phyloP scores from a whole-genome alignment of 1,140 invertebrate species.

The Planococcus citri region DNA sequence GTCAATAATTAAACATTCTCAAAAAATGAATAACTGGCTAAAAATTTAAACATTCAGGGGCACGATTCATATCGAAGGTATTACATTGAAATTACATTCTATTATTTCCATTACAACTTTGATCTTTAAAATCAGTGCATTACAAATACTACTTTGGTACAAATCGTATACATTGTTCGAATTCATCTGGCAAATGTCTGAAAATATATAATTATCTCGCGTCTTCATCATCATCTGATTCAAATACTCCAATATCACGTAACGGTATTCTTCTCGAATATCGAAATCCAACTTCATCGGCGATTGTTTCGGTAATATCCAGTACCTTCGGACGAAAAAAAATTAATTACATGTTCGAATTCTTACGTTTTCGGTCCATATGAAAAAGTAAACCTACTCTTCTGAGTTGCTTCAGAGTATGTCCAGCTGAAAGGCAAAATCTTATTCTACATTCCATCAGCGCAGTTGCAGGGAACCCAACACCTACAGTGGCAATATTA shows the following conservation, averaged over 20 bases:
- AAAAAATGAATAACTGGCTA: too few relatives aligned
- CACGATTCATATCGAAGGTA: too few relatives aligned
- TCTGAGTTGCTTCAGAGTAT: conserved; percentile 92
- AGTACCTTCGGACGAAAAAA: conserved; percentile 44
- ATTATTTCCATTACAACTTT: too few relatives aligned
- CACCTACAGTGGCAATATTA: conserved; percentile 85
- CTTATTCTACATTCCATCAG: conserved; percentile 84
- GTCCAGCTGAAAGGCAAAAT: conserved; percentile 91
- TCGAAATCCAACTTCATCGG: conserved; percentile 53
- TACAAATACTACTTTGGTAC: too few relatives aligned
- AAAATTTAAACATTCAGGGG: too few relatives aligned
- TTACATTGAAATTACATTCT: too few relatives aligned
- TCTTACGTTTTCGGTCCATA: background rate
- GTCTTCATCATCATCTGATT: background rate
- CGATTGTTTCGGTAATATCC: conserved; percentile 53
- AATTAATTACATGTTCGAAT: conserved; percentile 20
- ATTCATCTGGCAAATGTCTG: too few relatives aligned
- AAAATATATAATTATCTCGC: too few relatives aligned
- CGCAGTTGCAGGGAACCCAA: conserved; percentile 96
- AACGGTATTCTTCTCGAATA: conserved; percentile 41
- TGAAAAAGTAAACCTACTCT: conserved; percentile 40
- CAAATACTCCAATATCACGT: background rate
- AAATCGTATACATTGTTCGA: too few relatives aligned
- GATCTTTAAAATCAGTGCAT: too few relatives aligned
- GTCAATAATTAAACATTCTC: too few relatives aligned